Conservation (phyloP, 2,888 invertebrate species). For the Ophion ventricosus region DNA sequence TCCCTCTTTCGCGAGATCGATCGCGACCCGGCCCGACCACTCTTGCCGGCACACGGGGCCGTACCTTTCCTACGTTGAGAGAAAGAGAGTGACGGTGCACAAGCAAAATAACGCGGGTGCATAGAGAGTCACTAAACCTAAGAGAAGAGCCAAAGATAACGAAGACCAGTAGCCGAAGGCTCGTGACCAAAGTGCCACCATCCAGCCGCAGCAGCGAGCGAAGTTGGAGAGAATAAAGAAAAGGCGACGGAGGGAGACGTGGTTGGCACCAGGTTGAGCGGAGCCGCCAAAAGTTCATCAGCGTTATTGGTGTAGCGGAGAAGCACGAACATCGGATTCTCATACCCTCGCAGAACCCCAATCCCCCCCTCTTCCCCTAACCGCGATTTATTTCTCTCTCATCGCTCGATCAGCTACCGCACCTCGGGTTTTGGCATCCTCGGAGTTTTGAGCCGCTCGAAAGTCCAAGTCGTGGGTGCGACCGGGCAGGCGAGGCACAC, state of each 20-base stretch:
- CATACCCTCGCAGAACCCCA: neutral
- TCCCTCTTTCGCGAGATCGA: conserved; percentile 68
- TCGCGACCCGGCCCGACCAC: conserved; percentile 66
- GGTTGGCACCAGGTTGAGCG: conserved; percentile 19
- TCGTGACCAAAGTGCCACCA: conserved; percentile 47
- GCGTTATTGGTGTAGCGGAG: neutral
- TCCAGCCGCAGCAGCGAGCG: conserved; percentile 59
- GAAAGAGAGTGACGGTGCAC: conserved; percentile 50
- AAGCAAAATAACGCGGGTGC: conserved; percentile 37
- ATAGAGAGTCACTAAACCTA: conserved; percentile 42
- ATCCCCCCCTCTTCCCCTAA: no score
- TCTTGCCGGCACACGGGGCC: conserved; percentile 60
- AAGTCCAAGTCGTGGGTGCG: conserved; percentile 56
- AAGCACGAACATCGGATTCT: neutral
- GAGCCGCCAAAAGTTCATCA: conserved; percentile 39
- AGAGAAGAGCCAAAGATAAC: conserved; percentile 47
- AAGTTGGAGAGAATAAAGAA: conserved; percentile 26
- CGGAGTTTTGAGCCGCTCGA: conserved; percentile 1
- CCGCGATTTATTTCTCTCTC: neutral
- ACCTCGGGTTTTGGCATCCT: conserved; percentile 21
- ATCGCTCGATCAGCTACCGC: neutral
- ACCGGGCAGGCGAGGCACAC: conserved; percentile 49
- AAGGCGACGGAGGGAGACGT: neutral
- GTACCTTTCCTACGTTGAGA: conserved; percentile 56
- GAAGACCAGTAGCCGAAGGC: conserved; percentile 30